Evolutionary conservation across 2,797 vertebrate genomes (phyloP).

Genomic region (Spinus olivaceus): DNA sequence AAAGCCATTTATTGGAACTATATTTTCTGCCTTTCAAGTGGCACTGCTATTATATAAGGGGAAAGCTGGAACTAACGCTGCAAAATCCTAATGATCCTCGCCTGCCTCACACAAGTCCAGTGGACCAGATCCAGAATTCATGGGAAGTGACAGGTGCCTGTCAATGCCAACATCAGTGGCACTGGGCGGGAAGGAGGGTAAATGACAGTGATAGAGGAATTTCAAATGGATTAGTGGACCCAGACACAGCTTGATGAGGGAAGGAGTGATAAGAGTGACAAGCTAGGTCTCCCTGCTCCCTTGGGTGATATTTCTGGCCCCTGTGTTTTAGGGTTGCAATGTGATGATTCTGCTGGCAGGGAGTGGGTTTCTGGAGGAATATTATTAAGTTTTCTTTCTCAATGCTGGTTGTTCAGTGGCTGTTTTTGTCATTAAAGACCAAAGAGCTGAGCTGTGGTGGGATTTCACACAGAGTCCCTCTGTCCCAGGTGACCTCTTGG

Average conservation of each 20-base stretch:
- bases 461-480: neutral
- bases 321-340: neutral
- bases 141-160: conserved; percentile 27
- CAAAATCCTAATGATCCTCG: conserved; percentile 8
- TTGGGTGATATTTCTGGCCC: neutral
- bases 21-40: conserved; percentile 40
- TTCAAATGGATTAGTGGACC: conserved; percentile 33
- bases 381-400: neutral
- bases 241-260: neutral
- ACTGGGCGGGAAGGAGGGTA: neutral
- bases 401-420: neutral
- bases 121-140: conserved; percentile 42
- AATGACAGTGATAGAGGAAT: conserved; percentile 18
- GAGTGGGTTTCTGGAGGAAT: neutral
- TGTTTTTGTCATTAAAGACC: neutral
- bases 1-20: conserved; percentile 56
- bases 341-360: neutral
- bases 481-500: conserved; percentile 1
- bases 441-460: neutral
- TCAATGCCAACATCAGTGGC: conserved; percentile 24
- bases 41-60: conserved; percentile 4
- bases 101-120: conserved; percentile 7
- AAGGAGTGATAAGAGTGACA: conserved; percentile 22
- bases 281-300: neutral
- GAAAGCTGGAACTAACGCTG: conserved; percentile 28